Percentiles rank a stretch among this genome's conserved stretches.
These are phyloP conservation scores for Felis catus DNA, from an alignment of 2,113 vertebrate genomes.

Conservation along the genomic window DNA sequence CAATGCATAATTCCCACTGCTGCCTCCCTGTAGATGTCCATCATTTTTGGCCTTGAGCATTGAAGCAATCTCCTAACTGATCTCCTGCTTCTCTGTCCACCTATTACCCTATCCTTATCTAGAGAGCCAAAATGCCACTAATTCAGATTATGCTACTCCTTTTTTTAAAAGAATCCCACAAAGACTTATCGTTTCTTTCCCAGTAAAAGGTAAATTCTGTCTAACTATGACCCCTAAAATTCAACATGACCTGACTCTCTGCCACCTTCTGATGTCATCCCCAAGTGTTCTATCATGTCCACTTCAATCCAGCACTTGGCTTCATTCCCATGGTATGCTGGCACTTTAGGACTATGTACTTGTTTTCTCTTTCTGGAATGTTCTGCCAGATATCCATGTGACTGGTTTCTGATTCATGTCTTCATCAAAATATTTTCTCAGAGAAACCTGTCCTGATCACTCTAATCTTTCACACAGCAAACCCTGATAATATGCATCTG, in stretches of 20 bases:
- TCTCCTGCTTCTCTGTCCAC: not conserved
- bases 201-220: not conserved
- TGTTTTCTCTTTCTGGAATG: not conserved
- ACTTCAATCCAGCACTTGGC: not conserved
- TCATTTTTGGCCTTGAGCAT: not conserved
- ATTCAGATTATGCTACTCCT: not conserved
- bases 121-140: not conserved
- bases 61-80: not conserved
- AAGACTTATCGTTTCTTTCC: not conserved
- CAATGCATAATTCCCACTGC: rapidly evolving
- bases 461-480: not conserved
- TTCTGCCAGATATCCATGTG: not conserved
- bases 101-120: not conserved
- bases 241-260: not conserved
- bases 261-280: not conserved
- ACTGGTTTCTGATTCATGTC: not conserved
- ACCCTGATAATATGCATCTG: not conserved
- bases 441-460: not conserved
- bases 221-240: not conserved
- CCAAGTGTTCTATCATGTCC: not conserved
- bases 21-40: not conserved
- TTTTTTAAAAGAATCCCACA: not conserved
- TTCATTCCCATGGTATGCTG: not conserved
- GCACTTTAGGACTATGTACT: not conserved
- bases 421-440: not conserved